phyloP scores from a whole-genome alignment of 2,797 vertebrate genomes.

The Loris lydekkerianus region DNA sequence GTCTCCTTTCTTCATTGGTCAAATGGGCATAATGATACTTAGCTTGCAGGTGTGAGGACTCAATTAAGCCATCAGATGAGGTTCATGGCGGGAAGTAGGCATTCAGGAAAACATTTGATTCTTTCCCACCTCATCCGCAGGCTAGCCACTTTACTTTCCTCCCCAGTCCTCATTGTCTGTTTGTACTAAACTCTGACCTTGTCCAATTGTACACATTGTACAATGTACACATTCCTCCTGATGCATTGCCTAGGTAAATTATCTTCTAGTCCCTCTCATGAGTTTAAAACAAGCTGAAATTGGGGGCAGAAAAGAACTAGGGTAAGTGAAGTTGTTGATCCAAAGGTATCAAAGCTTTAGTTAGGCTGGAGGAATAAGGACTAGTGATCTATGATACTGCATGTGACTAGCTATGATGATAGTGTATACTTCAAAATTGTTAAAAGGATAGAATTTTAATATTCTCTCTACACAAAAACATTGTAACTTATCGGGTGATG shows the following conservation, averaged over 20 bases:
- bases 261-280: not conserved
- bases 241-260: not conserved
- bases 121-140: rapidly evolving
- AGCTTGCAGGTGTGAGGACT: not conserved
- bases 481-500: not conserved
- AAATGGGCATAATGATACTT: not conserved
- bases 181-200: not conserved
- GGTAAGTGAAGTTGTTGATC: not conserved
- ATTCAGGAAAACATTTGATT: not conserved
- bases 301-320: not conserved
- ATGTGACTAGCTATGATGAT: not conserved
- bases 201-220: not conserved
- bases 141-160: not conserved
- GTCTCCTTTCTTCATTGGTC: not conserved
- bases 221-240: not conserved
- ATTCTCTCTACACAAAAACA: not conserved
- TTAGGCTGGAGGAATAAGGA: not conserved
- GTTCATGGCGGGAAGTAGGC: not conserved
- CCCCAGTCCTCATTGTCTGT: not conserved
- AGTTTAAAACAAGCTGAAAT: not conserved
- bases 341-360: not conserved
- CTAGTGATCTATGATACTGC: not conserved
- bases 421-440: not conserved
- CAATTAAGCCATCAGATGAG: not conserved
- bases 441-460: not conserved